Evolutionary conservation across 2,113 vertebrate genomes (phyloP).

Genomic region (Pteropus alecto): DNA sequence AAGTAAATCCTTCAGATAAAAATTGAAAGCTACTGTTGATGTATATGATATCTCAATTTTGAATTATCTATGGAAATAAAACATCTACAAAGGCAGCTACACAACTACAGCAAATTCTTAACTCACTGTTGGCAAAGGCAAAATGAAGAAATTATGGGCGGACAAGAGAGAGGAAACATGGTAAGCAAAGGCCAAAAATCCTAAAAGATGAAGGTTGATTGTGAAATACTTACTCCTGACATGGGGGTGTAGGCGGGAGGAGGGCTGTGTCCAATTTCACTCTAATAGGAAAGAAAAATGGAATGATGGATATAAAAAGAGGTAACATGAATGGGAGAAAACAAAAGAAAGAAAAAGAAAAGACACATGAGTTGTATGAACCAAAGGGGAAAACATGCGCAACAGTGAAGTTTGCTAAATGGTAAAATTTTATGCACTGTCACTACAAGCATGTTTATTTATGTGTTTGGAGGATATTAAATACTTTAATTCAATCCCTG

Average conservation of each 20-base stretch:
- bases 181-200: constrained; percentile 64
- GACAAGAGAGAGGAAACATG: constrained; percentile 61
- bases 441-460: not conserved
- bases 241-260: constrained; percentile 88
- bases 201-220: constrained; percentile 79
- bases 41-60: not conserved
- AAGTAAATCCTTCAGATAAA: constrained; percentile 29
- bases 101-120: not conserved
- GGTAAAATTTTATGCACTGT: not conserved
- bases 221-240: constrained; percentile 88
- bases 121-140: constrained; percentile 60
- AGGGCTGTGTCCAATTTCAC: constrained; percentile 90
- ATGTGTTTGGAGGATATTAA: not conserved
- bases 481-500: not conserved
- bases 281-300: constrained; percentile 90
- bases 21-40: not conserved
- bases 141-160: constrained; percentile 52
- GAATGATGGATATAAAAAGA: constrained; percentile 87
- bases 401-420: constrained; percentile 63
- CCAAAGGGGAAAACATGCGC: constrained; percentile 69
- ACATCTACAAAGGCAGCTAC: not conserved
- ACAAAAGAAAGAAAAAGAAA: constrained; percentile 64
- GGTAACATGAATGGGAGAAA: constrained; percentile 75
- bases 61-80: not conserved
- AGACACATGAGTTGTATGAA: constrained; percentile 78